Conservation (phyloP, 2,888 invertebrate genomes). For the Deilephila porcellus region DNA sequence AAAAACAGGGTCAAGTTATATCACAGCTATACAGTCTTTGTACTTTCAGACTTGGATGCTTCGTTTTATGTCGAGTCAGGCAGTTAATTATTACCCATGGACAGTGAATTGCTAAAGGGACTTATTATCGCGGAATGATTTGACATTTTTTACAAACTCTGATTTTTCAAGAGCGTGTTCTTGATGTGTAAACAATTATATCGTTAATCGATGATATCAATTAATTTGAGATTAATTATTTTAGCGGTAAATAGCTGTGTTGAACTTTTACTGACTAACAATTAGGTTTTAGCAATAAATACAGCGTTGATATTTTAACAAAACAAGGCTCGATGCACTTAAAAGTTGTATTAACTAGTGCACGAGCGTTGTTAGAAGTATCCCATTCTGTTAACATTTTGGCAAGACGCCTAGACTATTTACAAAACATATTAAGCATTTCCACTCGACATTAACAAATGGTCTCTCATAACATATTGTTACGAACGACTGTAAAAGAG, state of each 20-base stretch:
- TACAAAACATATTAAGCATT: slow-evolving; percentile 62
- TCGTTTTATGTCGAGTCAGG: slow-evolving; percentile 75
- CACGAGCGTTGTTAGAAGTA: slow-evolving; percentile 49
- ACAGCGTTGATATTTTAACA: slow-evolving; percentile 26
- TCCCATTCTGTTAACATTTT: slow-evolving; percentile 59
- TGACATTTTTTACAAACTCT: slow-evolving; percentile 54
- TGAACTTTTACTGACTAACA: not conserved
- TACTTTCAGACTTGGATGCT: slow-evolving; percentile 55
- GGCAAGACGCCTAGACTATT: slow-evolving; percentile 62
- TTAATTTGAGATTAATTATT: not conserved
- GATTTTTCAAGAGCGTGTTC: slow-evolving; percentile 39
- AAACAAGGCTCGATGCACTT: slow-evolving; percentile 44
- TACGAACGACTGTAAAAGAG: slow-evolving; percentile 11
- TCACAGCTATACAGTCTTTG: slow-evolving; percentile 52
- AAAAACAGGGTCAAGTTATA: slow-evolving; percentile 46
- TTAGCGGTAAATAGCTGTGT: not conserved
- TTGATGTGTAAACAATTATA: not conserved
- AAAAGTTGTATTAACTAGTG: slow-evolving; percentile 28
- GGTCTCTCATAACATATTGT: slow-evolving; percentile 51
- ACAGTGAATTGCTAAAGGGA: slow-evolving; percentile 74
- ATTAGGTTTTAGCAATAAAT: not conserved
- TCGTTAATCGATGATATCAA: not conserved
- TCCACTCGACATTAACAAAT: slow-evolving; percentile 61
- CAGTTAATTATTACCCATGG: slow-evolving; percentile 78
- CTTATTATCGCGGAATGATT: slow-evolving; percentile 66